A percentile compares a stretch with the other conserved stretches of the same genome.
Evolutionary conservation across 1,140 invertebrate genomes (phyloP).

Genomic region (Diabrotica virgifera): DNA sequence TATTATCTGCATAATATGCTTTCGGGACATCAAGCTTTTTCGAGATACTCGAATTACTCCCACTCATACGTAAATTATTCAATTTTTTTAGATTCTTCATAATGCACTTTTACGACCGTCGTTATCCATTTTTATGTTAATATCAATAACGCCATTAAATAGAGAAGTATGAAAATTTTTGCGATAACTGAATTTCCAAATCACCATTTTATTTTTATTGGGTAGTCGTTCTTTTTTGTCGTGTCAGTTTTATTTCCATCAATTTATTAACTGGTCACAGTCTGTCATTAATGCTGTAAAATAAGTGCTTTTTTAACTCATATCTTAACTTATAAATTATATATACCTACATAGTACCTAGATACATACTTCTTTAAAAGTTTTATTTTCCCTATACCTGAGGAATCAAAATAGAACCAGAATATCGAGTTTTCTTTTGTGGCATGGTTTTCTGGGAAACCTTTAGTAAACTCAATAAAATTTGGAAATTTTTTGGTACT

Average conservation of each 20-base stretch:
- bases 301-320: neutral
- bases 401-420: no score
- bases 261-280: neutral
- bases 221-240: neutral
- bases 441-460: no score
- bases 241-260: neutral
- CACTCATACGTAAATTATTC: conserved; percentile 8
- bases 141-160: neutral
- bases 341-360: no score
- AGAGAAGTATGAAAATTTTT: neutral
- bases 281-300: neutral
- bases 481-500: no score
- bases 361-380: no score
- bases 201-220: neutral
- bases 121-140: conserved; percentile 4
- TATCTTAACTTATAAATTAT: neutral
- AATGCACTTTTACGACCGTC: conserved; percentile 2
- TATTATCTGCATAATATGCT: conserved; percentile 12
- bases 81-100: conserved; percentile 6
- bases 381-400: no score
- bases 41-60: conserved; percentile 5
- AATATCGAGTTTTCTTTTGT: no score
- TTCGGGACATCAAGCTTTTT: conserved; percentile 12
- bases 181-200: neutral
- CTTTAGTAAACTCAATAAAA: no score